Conservation (phyloP, 1,140 invertebrate species). For the Trichogramma pretiosum region DNA sequence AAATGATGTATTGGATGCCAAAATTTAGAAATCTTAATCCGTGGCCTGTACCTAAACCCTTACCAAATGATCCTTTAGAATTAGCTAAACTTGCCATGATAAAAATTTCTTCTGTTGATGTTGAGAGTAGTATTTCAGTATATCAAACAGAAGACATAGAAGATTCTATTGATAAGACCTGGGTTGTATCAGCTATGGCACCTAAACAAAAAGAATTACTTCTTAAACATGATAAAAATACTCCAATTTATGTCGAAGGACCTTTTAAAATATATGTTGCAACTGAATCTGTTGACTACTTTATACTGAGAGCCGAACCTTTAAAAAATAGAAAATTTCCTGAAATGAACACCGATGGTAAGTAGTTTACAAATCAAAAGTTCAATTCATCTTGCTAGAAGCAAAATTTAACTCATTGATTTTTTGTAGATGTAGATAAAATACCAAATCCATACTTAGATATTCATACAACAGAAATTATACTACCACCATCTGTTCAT, state of each 20-base stretch:
- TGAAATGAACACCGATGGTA: slow-evolving; percentile 57
- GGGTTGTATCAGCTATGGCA: slow-evolving; percentile 88
- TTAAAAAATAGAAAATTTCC: slow-evolving; percentile 27
- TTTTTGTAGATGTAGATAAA: slow-evolving; percentile 55
- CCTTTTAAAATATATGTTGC: slow-evolving; percentile 74
- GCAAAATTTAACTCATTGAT: slow-evolving; percentile 2
- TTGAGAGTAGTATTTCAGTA: slow-evolving; percentile 59
- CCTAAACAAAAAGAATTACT: slow-evolving; percentile 67
- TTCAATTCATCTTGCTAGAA: slow-evolving; percentile 3
- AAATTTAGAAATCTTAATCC: slow-evolving; percentile 90
- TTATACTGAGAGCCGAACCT: slow-evolving; percentile 65
- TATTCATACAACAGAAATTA: slow-evolving; percentile 36
- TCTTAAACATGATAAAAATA: slow-evolving; percentile 54
- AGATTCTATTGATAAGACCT: slow-evolving; percentile 80
- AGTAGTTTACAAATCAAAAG: slow-evolving; percentile 18
- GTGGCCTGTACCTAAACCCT: slow-evolving; percentile 69
- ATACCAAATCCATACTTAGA: slow-evolving; percentile 52
- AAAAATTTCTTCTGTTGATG: slow-evolving; percentile 81
- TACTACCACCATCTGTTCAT: slow-evolving; percentile 59
- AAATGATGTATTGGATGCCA: slow-evolving; percentile 98
- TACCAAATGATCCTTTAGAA: slow-evolving; percentile 66
- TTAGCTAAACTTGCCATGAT: slow-evolving; percentile 79
- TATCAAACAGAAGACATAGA: slow-evolving; percentile 58
- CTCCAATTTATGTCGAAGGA: slow-evolving; percentile 80
- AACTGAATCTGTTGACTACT: slow-evolving; percentile 71